Evolutionary conservation across 2,888 invertebrate species (phyloP).

Genomic region (Sphinx pinastri): DNA sequence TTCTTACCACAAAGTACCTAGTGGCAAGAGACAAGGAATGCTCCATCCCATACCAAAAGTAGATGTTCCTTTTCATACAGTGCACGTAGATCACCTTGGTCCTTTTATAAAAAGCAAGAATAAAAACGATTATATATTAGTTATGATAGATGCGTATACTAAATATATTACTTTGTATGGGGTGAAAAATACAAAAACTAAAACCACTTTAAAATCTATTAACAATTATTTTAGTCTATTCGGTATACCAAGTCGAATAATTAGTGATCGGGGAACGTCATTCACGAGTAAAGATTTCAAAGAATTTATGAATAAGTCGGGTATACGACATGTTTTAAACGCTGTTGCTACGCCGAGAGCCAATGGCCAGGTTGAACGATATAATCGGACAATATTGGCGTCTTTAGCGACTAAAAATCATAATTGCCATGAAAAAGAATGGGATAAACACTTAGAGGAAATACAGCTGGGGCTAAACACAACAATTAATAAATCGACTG

Average conservation of each 20-base stretch:
- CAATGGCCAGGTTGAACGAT: background rate
- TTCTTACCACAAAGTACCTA: background rate
- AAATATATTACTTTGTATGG: slow-evolving; percentile 9
- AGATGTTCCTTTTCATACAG: too few species aligned
- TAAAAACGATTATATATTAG: background rate
- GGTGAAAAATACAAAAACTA: slow-evolving; percentile 6
- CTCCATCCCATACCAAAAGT: background rate
- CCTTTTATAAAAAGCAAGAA: background rate
- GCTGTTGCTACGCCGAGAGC: background rate
- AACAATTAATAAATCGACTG: too few species aligned
- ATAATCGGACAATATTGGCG: background rate
- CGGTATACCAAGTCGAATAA: slow-evolving; percentile 1
- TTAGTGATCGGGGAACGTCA: background rate
- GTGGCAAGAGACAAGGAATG: background rate
- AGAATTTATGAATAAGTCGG: background rate
- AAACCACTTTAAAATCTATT: background rate
- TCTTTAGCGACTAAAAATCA: background rate
- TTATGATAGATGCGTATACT: background rate
- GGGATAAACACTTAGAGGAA: background rate
- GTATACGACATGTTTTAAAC: slow-evolving; percentile 3
- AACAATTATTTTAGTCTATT: slow-evolving; percentile 7
- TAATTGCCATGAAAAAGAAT: background rate
- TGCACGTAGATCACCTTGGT: too few species aligned
- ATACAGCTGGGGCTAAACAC: too few species aligned
- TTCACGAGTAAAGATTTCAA: background rate